These are phyloP conservation scores for Amaurobius ferox DNA, from an alignment of 2,888 invertebrate species.

Conservation along the genomic window DNA sequence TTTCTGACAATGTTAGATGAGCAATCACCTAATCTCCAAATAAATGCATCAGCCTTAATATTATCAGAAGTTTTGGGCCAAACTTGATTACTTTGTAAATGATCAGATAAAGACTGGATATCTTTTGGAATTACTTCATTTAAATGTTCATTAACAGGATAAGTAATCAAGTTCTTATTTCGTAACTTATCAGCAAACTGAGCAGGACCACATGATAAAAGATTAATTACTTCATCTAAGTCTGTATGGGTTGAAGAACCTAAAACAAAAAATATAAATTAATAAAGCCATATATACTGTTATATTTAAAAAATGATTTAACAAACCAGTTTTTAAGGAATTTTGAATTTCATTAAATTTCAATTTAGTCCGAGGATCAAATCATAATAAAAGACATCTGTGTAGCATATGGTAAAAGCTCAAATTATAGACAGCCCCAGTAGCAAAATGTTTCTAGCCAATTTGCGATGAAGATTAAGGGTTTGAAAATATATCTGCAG, in stretches of 20 bases:
- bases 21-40: not conserved
- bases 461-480: no score
- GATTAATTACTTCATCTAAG: conserved; percentile 71
- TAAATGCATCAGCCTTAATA: not conserved
- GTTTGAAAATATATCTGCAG: no score
- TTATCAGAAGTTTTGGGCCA: not conserved
- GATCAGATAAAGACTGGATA: not conserved
- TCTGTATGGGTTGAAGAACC: conserved; percentile 8
- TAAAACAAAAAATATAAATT: not conserved
- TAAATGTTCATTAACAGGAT: conserved; percentile 33
- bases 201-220: conserved; percentile 64
- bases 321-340: no score
- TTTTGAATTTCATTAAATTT: no score
- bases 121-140: not conserved
- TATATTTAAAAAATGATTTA: no score
- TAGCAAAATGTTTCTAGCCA: no score
- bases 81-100: not conserved
- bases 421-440: no score
- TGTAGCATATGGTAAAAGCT: no score
- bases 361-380: no score
- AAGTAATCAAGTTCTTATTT: conserved; percentile 34
- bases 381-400: no score
- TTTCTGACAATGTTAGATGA: not conserved
- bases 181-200: conserved; percentile 24
- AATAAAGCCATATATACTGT: not conserved